A percentile compares a stretch with the other conserved stretches of the same genome.
phyloP scores from a whole-genome alignment of 1,140 invertebrate species.

The Drosophila tropicalis region DNA sequence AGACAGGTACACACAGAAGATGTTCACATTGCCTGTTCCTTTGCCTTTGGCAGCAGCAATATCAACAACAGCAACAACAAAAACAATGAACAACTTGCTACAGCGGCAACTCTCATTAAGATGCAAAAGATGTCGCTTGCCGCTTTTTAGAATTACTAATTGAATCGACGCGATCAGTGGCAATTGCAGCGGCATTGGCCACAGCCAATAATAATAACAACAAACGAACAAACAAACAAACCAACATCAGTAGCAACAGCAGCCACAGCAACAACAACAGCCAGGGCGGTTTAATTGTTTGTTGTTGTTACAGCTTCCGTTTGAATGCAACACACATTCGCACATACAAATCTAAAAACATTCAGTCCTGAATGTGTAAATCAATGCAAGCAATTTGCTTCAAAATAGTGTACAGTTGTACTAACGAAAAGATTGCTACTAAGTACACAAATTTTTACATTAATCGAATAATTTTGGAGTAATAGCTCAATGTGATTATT shows the following conservation, averaged over 20 bases:
- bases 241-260: slow-evolving; percentile 38
- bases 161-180: slow-evolving; percentile 82
- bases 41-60: slow-evolving; percentile 28
- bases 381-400: slow-evolving; percentile 37
- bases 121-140: slow-evolving; percentile 78
- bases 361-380: slow-evolving; percentile 40
- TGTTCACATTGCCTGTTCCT: slow-evolving; percentile 26
- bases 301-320: slow-evolving; percentile 53
- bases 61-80: slow-evolving; percentile 21
- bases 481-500: too few species aligned
- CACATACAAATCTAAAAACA: slow-evolving; percentile 18
- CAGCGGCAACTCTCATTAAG: slow-evolving; percentile 62
- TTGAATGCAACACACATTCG: slow-evolving; percentile 51
- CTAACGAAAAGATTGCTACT: neutral
- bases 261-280: slow-evolving; percentile 28
- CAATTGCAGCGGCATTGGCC: slow-evolving; percentile 66
- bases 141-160: slow-evolving; percentile 83
- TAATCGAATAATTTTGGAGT: neutral
- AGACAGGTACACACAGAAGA: neutral
- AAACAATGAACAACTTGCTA: slow-evolving; percentile 13
- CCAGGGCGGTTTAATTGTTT: slow-evolving; percentile 53
- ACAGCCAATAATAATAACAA: slow-evolving; percentile 36
- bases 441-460: neutral
- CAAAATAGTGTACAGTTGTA: slow-evolving; percentile 16
- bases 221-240: slow-evolving; percentile 33